Percentiles rank a stretch among this genome's conserved stretches.
Conservation (phyloP, 2,888 invertebrate genomes). For the Ditula angustiorana region DNA sequence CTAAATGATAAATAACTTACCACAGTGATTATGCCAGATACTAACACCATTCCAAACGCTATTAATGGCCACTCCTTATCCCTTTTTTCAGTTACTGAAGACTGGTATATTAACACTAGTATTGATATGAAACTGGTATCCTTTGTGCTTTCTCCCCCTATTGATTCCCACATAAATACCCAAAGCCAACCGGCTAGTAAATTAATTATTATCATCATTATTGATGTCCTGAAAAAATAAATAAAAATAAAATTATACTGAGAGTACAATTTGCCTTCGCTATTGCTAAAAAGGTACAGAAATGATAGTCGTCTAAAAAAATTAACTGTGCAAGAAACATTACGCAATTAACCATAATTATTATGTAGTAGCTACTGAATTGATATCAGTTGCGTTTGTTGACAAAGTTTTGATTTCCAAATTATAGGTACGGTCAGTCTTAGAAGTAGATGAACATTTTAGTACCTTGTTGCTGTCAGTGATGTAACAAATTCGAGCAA, state of each 20-base stretch:
- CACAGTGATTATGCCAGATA: conserved; percentile 87
- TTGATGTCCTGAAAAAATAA: conserved; percentile 83
- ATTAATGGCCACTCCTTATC: conserved; percentile 85
- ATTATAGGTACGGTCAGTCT: no score
- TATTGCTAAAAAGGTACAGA: no score
- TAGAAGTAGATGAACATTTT: no score
- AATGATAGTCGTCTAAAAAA: no score
- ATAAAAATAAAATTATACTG: not conserved
- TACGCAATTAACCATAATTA: no score
- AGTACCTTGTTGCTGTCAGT: no score
- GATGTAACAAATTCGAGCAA: no score
- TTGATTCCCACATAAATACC: conserved; percentile 84
- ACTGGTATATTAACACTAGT: conserved; percentile 86
- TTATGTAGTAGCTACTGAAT: no score
- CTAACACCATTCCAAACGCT: conserved; percentile 81
- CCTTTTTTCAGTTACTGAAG: conserved; percentile 74
- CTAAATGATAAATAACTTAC: conserved; percentile 65
- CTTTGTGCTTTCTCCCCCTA: conserved; percentile 67
- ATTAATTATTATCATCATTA: conserved; percentile 83
- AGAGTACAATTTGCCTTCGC: conserved; percentile 83
- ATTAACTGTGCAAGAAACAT: no score
- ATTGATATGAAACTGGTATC: conserved; percentile 85
- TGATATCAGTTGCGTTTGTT: no score
- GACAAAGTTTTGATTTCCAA: no score
- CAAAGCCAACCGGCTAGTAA: conserved; percentile 85